A percentile compares a stretch with the other conserved stretches of the same genome.
Evolutionary conservation across 2,888 invertebrate species (phyloP).

Genomic region (Chaetogeoica ovagalla): DNA sequence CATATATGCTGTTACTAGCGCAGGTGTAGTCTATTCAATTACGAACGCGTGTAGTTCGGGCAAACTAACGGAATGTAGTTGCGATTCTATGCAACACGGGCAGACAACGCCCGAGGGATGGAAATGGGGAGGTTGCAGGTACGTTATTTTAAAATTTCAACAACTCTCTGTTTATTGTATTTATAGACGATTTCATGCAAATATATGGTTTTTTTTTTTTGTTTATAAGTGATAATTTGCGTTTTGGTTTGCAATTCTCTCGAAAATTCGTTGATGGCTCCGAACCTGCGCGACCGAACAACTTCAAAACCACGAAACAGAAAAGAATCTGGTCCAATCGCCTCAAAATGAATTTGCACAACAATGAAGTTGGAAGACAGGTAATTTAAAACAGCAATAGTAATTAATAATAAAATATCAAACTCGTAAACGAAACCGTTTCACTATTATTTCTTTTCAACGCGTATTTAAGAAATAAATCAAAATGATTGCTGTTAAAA

Average conservation of each 20-base stretch:
- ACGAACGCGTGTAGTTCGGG: constrained; percentile 87
- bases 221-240: constrained; percentile 62
- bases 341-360: constrained; percentile 82
- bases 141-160: constrained; percentile 8
- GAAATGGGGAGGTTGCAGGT: constrained; percentile 87
- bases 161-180: no score
- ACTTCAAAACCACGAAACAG: constrained; percentile 57
- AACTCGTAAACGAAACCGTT: no score
- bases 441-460: no score
- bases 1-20: constrained; percentile 83
- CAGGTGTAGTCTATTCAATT: constrained; percentile 85
- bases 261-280: constrained; percentile 65
- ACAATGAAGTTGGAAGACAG: constrained; percentile 83
- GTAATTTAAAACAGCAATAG: constrained; percentile 58
- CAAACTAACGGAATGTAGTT: constrained; percentile 78
- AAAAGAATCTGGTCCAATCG: constrained; percentile 61
- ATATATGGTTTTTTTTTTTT: not conserved
- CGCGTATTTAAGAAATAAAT: no score
- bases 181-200: not conserved
- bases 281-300: constrained; percentile 59
- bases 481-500: no score
- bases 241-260: constrained; percentile 64
- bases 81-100: constrained; percentile 66
- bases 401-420: no score
- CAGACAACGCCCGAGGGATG: constrained; percentile 66